Evolutionary conservation across 2,797 vertebrate genomes (phyloP).

Genomic region (Allobates femoralis): DNA sequence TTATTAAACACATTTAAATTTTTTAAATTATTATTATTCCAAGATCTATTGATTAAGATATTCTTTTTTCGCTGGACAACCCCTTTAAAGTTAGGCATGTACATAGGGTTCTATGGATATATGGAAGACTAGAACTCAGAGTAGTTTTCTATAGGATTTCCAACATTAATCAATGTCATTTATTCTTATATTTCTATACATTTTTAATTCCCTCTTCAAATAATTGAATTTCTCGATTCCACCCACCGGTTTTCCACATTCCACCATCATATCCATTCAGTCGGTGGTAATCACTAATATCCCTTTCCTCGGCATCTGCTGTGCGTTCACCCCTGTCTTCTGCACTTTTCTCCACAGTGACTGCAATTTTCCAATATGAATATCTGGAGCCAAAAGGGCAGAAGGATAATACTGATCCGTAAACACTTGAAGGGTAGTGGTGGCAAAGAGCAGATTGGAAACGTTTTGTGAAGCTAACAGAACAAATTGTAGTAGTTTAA

Average conservation of each 20-base stretch:
- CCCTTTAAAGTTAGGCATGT: no score
- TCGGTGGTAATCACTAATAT: not conserved
- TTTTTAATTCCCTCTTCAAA: not conserved
- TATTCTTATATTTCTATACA: not conserved
- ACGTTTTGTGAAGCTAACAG: slow-evolving; percentile 27
- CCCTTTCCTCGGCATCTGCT: not conserved
- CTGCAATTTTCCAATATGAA: slow-evolving; percentile 17
- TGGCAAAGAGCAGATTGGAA: slow-evolving; percentile 40
- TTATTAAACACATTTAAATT: no score
- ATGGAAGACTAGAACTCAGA: no score
- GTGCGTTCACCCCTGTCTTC: not conserved
- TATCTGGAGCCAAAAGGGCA: slow-evolving; percentile 36
- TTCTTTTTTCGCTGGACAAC: no score
- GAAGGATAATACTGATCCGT: slow-evolving; percentile 26
- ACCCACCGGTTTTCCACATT: not conserved
- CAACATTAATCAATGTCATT: no score
- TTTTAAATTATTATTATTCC: no score
- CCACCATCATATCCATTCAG: not conserved
- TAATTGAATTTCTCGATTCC: not conserved
- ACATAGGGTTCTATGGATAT: no score
- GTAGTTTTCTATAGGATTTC: no score
- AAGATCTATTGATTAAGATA: no score
- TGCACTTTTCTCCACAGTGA: not conserved
- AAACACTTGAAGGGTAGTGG: slow-evolving; percentile 51
- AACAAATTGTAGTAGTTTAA: slow-evolving; percentile 59